A percentile compares a stretch with the other conserved stretches of the same genome.
These are phyloP conservation scores for Ranitomeya imitator DNA, from an alignment of 2,113 vertebrate genomes.

Conservation along the genomic window DNA sequence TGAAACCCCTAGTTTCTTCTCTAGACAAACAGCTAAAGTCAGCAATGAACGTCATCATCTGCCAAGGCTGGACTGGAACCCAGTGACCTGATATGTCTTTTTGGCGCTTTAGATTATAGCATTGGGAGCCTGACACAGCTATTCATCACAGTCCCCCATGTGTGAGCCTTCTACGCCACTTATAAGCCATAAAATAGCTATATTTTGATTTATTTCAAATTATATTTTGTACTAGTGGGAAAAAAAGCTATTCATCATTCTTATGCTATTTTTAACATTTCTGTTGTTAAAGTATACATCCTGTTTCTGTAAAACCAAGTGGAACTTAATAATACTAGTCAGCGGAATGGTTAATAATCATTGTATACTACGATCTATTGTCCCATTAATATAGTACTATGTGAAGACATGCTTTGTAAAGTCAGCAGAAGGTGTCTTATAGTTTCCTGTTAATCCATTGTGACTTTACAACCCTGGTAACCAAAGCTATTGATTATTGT, in stretches of 20 bases:
- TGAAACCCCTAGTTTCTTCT: constrained; percentile 34
- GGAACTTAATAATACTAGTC: neutral
- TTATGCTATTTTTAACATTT: constrained; percentile 25
- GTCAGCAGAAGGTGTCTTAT: neutral
- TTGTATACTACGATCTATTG: neutral
- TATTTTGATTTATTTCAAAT: constrained; percentile 35
- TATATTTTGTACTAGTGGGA: neutral
- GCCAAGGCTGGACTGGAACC: constrained; percentile 36
- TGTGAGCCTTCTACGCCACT: constrained; percentile 28
- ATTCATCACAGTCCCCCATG: constrained; percentile 45
- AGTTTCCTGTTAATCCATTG: neutral
- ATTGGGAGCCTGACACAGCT: constrained; percentile 31
- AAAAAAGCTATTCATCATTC: constrained; percentile 33
- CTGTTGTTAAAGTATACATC: neutral
- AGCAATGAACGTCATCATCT: constrained; percentile 34
- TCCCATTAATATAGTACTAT: neutral
- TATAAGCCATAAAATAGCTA: constrained; percentile 19
- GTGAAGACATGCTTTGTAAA: neutral
- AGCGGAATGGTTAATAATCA: neutral
- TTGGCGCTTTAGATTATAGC: constrained; percentile 33
- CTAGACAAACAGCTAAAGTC: constrained; percentile 47
- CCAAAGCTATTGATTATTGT: neutral
- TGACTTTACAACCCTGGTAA: neutral
- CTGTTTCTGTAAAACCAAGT: neutral
- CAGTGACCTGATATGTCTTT: constrained; percentile 44